A percentile compares a stretch with the other conserved stretches of the same genome.
Evolutionary conservation across 1,140 invertebrate species (phyloP).

Genomic region (Teleogryllus occipitalis): DNA sequence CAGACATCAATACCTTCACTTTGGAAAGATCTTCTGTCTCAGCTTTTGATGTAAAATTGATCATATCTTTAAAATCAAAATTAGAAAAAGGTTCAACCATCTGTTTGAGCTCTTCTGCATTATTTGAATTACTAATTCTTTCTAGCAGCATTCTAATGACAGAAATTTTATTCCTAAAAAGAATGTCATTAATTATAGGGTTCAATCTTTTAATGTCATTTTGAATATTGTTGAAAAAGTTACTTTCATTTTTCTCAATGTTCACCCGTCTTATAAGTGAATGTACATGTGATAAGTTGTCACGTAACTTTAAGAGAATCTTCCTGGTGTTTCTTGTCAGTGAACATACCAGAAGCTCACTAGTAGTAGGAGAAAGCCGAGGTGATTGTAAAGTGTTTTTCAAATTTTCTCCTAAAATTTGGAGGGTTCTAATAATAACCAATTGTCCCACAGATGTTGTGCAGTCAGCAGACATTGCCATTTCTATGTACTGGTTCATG

Average conservation of each 20-base stretch:
- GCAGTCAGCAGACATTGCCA: neutral
- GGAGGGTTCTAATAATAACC: neutral
- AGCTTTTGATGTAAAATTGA: neutral
- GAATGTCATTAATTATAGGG: neutral
- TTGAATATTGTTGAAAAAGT: neutral
- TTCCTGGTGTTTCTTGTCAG: neutral
- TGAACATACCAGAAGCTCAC: slow-evolving; percentile 10
- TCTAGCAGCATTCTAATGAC: neutral
- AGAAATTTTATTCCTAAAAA: neutral
- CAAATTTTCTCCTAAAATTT: slow-evolving; percentile 11
- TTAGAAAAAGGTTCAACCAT: neutral
- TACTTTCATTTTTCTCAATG: neutral
- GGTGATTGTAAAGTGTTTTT: slow-evolving; percentile 9
- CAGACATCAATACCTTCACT: too few species aligned
- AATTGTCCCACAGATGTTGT: neutral
- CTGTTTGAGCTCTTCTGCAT: neutral
- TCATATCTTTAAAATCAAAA: neutral
- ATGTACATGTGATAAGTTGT: neutral
- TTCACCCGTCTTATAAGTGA: neutral
- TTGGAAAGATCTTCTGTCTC: neutral
- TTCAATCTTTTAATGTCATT: slow-evolving; percentile 7
- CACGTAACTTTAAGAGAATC: neutral
- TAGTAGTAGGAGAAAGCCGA: neutral
- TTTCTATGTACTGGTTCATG: slow-evolving; percentile 12
- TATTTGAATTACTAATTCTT: neutral